Percentiles rank a stretch among this genome's conserved stretches.
Conservation (phyloP, 2,797 vertebrate genomes). For the Odontamblyopus lacepedii region DNA sequence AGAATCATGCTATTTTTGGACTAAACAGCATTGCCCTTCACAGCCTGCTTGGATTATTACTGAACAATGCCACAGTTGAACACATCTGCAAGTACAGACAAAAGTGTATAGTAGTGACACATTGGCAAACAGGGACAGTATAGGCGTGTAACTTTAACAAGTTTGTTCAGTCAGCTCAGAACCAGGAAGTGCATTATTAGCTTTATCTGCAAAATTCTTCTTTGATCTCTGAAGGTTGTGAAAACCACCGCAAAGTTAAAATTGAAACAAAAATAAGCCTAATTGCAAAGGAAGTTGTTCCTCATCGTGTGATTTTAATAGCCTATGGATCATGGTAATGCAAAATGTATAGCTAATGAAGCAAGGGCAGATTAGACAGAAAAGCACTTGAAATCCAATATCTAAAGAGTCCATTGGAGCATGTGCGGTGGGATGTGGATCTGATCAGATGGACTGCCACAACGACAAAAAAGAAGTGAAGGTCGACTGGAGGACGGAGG, state of each 20-base stretch:
- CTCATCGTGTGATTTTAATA: too few species aligned
- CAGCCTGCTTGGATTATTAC: slow-evolving; percentile 6
- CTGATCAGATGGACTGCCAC: slow-evolving; percentile 8
- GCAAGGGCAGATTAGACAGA: neutral
- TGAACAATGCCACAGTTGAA: neutral
- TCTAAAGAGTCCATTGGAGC: neutral
- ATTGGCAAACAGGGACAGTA: neutral
- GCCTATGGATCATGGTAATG: neutral
- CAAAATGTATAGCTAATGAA: neutral
- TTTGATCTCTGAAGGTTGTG: too few species aligned
- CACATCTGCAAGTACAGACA: neutral
- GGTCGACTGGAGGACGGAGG: slow-evolving; percentile 2
- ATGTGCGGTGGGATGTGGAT: neutral
- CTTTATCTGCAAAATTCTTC: too few species aligned
- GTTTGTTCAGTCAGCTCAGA: neutral
- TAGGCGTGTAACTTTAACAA: neutral
- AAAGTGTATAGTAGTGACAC: slow-evolving; percentile 4
- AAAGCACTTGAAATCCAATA: slow-evolving; percentile 2
- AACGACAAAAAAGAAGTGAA: neutral
- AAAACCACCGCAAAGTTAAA: too few species aligned
- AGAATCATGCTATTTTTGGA: slow-evolving; percentile 10
- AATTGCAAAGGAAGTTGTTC: neutral
- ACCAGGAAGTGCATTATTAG: too few species aligned
- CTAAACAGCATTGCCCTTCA: slow-evolving; percentile 8
- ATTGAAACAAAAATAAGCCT: neutral